Conservation (phyloP, 2,888 invertebrate genomes). For the Trisateles emortualis region DNA sequence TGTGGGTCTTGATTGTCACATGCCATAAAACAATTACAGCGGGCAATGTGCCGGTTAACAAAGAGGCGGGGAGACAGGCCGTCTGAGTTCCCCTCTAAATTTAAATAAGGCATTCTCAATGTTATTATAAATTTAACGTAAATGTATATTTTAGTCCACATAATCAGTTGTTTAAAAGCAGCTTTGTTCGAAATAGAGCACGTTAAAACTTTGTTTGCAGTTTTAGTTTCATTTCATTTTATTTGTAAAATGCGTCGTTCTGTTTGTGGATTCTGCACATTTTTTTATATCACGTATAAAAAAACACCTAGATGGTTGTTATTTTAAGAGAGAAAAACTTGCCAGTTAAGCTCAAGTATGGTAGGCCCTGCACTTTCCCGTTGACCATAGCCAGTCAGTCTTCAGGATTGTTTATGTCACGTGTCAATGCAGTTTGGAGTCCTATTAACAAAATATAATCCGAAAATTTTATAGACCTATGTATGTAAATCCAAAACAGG, state of each 20-base stretch:
- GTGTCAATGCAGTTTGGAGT: too few species aligned
- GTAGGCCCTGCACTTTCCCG: too few species aligned
- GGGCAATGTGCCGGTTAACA: slow-evolving; percentile 32
- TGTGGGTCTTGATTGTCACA: slow-evolving; percentile 33
- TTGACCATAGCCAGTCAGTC: too few species aligned
- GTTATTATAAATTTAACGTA: slow-evolving; percentile 16
- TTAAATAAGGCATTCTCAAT: slow-evolving; percentile 34
- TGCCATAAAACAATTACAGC: slow-evolving; percentile 43
- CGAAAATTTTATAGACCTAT: too few species aligned
- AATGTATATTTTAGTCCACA: slow-evolving; percentile 16
- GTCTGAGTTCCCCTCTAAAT: slow-evolving; percentile 26
- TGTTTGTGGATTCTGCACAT: too few species aligned
- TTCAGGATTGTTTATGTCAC: too few species aligned
- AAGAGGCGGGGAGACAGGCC: slow-evolving; percentile 2
- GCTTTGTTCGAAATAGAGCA: neutral
- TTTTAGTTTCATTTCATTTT: neutral
- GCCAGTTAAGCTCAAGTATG: too few species aligned
- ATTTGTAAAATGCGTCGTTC: neutral
- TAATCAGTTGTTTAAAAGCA: slow-evolving; percentile 20
- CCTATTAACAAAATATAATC: too few species aligned
- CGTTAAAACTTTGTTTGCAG: neutral
- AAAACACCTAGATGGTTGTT: too few species aligned
- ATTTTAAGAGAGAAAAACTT: too few species aligned
- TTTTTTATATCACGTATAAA: too few species aligned
- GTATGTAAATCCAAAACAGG: too few species aligned